Evolutionary conservation across 2,113 vertebrate genomes (phyloP).

Genomic region (Lipotes vexillifer): DNA sequence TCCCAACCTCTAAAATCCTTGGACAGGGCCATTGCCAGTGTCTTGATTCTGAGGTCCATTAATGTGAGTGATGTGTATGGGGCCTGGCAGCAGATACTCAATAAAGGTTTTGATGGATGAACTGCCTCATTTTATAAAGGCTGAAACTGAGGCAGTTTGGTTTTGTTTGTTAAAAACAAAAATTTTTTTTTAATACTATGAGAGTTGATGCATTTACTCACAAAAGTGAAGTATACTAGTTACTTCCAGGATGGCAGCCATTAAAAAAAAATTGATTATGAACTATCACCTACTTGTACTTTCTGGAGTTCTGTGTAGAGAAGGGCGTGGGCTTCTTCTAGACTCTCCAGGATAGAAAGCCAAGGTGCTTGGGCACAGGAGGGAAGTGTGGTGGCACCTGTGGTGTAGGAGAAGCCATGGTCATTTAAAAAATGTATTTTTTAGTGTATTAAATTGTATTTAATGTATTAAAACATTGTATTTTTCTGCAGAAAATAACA

Average conservation of each 20-base stretch:
- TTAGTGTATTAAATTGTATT: neutral
- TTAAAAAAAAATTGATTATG: neutral
- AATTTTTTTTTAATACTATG: neutral
- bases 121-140: neutral
- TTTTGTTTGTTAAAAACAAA: neutral
- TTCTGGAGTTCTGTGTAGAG: neutral
- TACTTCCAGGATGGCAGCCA: neutral
- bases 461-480: neutral
- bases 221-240: neutral
- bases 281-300: rapidly evolving
- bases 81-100: neutral
- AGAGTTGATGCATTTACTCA: neutral
- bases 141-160: neutral
- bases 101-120: neutral
- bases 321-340: neutral
- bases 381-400: rapidly evolving
- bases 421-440: neutral
- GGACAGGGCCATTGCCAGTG: neutral
- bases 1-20: neutral
- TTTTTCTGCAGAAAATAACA: slow-evolving; percentile 64
- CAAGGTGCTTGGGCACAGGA: neutral
- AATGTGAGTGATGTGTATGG: neutral
- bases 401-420: neutral
- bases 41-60: neutral
- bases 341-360: neutral